Base-by-base conservation (phyloP, 2,113 vertebrate genomes). In the Apistogramma diplotaenia region DNA sequence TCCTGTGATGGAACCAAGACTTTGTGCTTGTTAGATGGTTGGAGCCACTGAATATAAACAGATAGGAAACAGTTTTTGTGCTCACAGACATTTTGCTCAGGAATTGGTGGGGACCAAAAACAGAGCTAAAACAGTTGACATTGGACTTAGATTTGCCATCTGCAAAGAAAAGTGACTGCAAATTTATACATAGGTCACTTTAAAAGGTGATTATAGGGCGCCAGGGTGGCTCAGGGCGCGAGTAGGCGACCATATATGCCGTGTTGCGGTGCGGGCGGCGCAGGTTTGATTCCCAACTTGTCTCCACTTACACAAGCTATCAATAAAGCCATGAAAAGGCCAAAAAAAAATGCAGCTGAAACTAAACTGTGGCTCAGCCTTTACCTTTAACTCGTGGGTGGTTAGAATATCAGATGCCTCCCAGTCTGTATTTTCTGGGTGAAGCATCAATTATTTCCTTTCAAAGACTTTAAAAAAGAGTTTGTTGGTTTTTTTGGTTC, bases 361-460 rank as follows among this genome's bases (percentile, higher is more conserved):
- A 5, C 60, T n/a, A 62, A 61, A 61, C 19, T 61, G 31, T 37
- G 21, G 10, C 58, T 23, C 33, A 40, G n/a, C 35, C 60, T 0
- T 67, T 1, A 46, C 23, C 15, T 46, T 67, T 67, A 46, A 46
- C 23, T 67, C 37, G 7, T 27, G 23, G 10, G 37, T 46, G 15
- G 40, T 46, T 46, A 67, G 18, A 19, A 46, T 4, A 46, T 43
- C 61, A 67, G 35, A 35, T 37, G 35, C 13, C 4, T 65, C 9
- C 60, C 4, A 62, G 13, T 8, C 21, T 0, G 0, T n/a, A 62
- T 21, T 62, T 12, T 0, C 33, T 15, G 8, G 37, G 21, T 62
- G 18, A 4, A 9, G 35, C 33, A 4, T 25, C 33, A n/a, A 40
- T 7, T 62, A 5, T 62, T 62, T 21, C 6, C 40, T 9, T 16